These are phyloP conservation scores for Orthosia gracilis DNA, from an alignment of 2,888 invertebrate genomes.

Conservation along the genomic window DNA sequence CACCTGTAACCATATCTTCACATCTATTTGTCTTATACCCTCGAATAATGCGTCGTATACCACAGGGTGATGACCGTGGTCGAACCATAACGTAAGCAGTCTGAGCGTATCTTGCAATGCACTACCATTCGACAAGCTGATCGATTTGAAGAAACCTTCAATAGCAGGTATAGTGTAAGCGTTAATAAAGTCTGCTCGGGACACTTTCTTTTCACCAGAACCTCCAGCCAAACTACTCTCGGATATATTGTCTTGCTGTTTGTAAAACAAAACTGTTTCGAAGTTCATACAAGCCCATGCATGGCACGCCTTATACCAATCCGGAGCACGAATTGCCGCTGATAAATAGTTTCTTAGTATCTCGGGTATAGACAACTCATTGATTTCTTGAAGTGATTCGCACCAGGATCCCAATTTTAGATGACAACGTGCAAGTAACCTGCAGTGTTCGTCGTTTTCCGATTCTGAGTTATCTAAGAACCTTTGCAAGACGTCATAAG, in stretches of 20 bases:
- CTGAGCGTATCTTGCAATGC: constrained; percentile 99
- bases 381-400: constrained; percentile 96
- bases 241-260: constrained; percentile 88
- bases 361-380: constrained; percentile 94
- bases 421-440: constrained; percentile 95
- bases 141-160: constrained; percentile 98
- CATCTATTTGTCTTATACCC: constrained; percentile 97
- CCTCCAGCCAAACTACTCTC: constrained; percentile 87
- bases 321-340: constrained; percentile 96
- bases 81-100: constrained; percentile 98
- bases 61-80: constrained; percentile 98
- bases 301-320: constrained; percentile 99
- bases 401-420: constrained; percentile 99
- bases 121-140: constrained; percentile 97
- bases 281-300: constrained; percentile 99
- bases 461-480: constrained; percentile 92
- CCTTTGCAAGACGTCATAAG: constrained; percentile 94
- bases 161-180: constrained; percentile 97
- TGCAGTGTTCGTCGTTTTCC: constrained; percentile 89
- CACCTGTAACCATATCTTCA: constrained; percentile 99
- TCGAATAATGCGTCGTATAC: constrained; percentile 98
- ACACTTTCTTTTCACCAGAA: constrained; percentile 86
- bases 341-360: constrained; percentile 94
- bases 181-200: constrained; percentile 85
- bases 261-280: constrained; percentile 95